phyloP scores from a whole-genome alignment of 2,888 invertebrate species.

The Synergus gifuensis region DNA sequence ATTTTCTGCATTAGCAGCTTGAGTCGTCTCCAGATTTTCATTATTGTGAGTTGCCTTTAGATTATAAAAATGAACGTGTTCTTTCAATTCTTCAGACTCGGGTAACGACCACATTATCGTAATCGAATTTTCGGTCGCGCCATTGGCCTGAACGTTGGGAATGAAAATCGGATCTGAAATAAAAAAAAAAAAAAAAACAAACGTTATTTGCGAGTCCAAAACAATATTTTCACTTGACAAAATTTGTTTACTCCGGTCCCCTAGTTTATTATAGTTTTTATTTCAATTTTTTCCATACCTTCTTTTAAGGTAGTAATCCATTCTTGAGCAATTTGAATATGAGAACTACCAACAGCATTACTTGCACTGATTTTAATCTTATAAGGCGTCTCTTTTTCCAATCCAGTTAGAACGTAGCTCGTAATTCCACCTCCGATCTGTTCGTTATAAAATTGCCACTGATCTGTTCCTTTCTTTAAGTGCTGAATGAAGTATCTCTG shows the following conservation, averaged over 20 bases:
- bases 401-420: conserved; percentile 84
- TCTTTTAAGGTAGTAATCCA: conserved; percentile 83
- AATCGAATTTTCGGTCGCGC: conserved; percentile 84
- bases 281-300: conserved; percentile 64
- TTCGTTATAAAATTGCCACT: conserved; percentile 81
- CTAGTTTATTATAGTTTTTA: no score
- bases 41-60: conserved; percentile 80
- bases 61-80: conserved; percentile 88
- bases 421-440: conserved; percentile 83
- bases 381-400: conserved; percentile 84
- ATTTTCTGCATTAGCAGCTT: conserved; percentile 73
- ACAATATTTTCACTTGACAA: neutral
- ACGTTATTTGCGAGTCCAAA: no score
- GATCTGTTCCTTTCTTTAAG: conserved; percentile 80
- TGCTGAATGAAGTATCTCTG: conserved; percentile 80
- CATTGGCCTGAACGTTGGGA: conserved; percentile 89
- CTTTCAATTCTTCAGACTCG: conserved; percentile 80
- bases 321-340: conserved; percentile 79
- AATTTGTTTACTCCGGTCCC: conserved; percentile 1
- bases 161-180: conserved; percentile 86
- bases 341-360: conserved; percentile 83
- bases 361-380: conserved; percentile 83
- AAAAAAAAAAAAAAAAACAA: neutral
- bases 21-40: conserved; percentile 81
- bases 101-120: conserved; percentile 90